phyloP scores from a whole-genome alignment of 1,140 invertebrate genomes.

The Eubasilissa regina region DNA sequence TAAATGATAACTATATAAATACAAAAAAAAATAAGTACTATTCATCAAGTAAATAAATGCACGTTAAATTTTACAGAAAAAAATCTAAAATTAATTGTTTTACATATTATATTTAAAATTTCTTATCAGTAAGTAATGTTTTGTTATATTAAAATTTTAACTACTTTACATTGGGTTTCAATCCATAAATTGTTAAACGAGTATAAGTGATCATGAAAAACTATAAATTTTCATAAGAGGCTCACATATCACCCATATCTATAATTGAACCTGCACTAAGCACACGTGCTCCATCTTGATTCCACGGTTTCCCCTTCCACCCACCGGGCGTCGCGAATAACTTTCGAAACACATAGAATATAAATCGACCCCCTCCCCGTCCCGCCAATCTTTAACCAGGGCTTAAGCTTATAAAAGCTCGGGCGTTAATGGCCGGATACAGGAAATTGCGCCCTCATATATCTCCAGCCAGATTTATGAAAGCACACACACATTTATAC shows the following conservation, averaged over 20 bases:
- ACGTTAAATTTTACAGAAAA: too few relatives aligned
- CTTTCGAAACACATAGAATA: constrained; percentile 59
- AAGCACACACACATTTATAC: constrained; percentile 77
- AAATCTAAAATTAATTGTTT: too few relatives aligned
- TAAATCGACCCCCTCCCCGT: constrained; percentile 51
- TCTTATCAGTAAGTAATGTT: too few relatives aligned
- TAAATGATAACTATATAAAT: too few relatives aligned
- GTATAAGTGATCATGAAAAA: not conserved
- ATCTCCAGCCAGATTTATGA: constrained; percentile 89
- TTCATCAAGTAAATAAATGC: too few relatives aligned
- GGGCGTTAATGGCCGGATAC: constrained; percentile 87
- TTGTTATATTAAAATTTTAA: too few relatives aligned
- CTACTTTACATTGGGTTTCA: too few relatives aligned
- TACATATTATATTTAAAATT: too few relatives aligned
- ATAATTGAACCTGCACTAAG: constrained; percentile 41
- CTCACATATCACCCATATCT: constrained; percentile 39
- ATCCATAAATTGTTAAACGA: too few relatives aligned
- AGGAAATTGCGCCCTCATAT: constrained; percentile 90
- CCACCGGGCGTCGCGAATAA: constrained; percentile 50
- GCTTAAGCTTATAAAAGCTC: constrained; percentile 76
- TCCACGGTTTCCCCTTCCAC: constrained; percentile 12
- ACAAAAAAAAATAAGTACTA: too few relatives aligned
- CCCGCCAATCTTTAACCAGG: constrained; percentile 74
- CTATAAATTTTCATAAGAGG: constrained; percentile 29
- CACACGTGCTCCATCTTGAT: constrained; percentile 41